phyloP scores from a whole-genome alignment of 2,113 vertebrate species.

The Ibidorhyncha struthersii region DNA sequence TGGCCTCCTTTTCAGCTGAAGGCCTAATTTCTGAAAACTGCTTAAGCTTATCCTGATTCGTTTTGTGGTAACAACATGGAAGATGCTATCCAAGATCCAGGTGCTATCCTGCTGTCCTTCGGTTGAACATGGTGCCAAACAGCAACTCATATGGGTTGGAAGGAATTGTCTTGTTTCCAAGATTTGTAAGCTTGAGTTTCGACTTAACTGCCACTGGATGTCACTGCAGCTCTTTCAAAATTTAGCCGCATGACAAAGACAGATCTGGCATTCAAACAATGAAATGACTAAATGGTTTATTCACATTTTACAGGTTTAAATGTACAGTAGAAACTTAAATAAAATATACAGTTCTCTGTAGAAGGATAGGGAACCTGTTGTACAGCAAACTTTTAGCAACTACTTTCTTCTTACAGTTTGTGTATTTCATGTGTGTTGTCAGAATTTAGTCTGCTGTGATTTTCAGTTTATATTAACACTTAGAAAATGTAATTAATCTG shows the following conservation, averaged over 20 bases:
- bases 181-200: neutral
- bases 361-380: neutral
- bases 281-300: neutral
- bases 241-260: neutral
- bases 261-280: neutral
- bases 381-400: neutral
- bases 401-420: neutral
- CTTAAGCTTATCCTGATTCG: neutral
- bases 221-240: slow-evolving; percentile 2
- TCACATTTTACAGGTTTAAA: neutral
- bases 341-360: neutral
- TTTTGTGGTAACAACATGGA: neutral
- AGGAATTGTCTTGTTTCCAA: neutral
- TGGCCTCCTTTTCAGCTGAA: neutral
- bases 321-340: neutral
- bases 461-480: neutral
- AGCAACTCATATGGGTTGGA: neutral
- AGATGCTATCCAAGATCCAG: neutral
- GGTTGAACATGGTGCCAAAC: neutral
- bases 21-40: neutral
- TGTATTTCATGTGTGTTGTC: neutral
- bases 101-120: neutral
- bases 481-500: neutral
- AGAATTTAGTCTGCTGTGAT: neutral
- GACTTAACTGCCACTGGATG: neutral